Conservation (phyloP, 2,888 invertebrate species). For the Drosophila stalkeri region DNA sequence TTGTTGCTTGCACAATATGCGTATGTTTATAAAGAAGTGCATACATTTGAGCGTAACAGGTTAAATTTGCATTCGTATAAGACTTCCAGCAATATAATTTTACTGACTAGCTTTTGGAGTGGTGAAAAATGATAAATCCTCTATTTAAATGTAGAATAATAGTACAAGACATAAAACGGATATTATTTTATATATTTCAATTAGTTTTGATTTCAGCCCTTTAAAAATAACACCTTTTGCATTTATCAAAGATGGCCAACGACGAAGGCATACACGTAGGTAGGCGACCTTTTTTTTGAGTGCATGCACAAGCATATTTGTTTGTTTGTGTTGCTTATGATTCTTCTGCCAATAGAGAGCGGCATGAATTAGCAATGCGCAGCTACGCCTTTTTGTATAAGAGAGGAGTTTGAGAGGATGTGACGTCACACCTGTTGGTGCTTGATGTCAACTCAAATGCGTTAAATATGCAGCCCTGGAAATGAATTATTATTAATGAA, state of each 20-base stretch:
- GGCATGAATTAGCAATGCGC: not conserved
- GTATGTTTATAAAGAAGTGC: not conserved
- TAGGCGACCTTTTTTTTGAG: too few relatives aligned
- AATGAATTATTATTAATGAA: not conserved
- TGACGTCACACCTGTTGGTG: not conserved
- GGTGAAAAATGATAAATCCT: too few relatives aligned
- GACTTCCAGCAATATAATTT: not conserved
- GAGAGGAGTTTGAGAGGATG: not conserved
- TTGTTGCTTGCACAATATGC: too few relatives aligned
- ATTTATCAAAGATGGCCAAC: too few relatives aligned
- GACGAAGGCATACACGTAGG: too few relatives aligned
- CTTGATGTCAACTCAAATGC: not conserved
- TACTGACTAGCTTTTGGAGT: too few relatives aligned
- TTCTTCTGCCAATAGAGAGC: not conserved
- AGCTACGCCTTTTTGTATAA: not conserved
- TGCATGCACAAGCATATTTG: not conserved
- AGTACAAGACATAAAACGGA: too few relatives aligned
- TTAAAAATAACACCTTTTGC: too few relatives aligned
- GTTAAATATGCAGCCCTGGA: not conserved
- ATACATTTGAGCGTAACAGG: constrained; percentile 6
- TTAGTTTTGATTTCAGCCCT: too few relatives aligned
- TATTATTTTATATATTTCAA: too few relatives aligned
- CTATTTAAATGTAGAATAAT: too few relatives aligned
- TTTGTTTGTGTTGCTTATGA: not conserved
- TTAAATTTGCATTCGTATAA: not conserved